Conservation (phyloP, 1,140 invertebrate species). For the Lordiphosa clarofinis region DNA sequence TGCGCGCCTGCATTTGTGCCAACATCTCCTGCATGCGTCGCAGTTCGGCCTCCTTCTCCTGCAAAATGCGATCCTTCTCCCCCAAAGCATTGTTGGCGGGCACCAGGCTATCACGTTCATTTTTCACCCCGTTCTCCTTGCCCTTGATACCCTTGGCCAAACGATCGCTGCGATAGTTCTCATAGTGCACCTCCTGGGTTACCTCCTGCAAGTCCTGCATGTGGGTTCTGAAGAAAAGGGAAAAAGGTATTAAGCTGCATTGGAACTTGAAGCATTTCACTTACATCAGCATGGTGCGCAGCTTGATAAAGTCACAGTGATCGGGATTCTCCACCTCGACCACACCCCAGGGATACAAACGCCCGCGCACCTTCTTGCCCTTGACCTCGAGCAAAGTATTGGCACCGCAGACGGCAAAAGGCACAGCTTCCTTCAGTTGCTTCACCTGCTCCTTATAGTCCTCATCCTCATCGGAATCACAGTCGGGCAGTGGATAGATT, state of each 20-base stretch:
- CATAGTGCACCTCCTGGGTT: slow-evolving; percentile 97
- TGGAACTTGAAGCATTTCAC: no score
- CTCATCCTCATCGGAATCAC: slow-evolving; percentile 96
- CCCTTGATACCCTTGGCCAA: slow-evolving; percentile 88
- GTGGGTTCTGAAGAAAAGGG: slow-evolving; percentile 87
- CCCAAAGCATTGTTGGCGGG: slow-evolving; percentile 79
- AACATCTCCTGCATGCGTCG: slow-evolving; percentile 97
- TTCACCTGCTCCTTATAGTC: slow-evolving; percentile 96
- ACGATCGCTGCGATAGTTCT: slow-evolving; percentile 95
- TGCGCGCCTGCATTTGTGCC: slow-evolving; percentile 95
- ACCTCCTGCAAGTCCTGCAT: slow-evolving; percentile 98
- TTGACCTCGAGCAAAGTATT: slow-evolving; percentile 94
- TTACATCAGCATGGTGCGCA: slow-evolving; percentile 97
- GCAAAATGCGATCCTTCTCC: slow-evolving; percentile 91
- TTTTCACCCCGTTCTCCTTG: slow-evolving; percentile 72
- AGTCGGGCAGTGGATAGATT: slow-evolving; percentile 98
- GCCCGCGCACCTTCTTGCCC: slow-evolving; percentile 92
- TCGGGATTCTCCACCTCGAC: slow-evolving; percentile 99
- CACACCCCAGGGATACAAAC: slow-evolving; percentile 98
- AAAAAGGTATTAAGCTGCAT: no score
- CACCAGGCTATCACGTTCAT: slow-evolving; percentile 53
- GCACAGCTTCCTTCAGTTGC: slow-evolving; percentile 94
- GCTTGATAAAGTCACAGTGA: slow-evolving; percentile 99
- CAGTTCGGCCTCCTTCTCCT: slow-evolving; percentile 94
- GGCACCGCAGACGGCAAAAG: slow-evolving; percentile 99